Conservation (phyloP, 2,113 vertebrate species). For the Platichthys stellatus region DNA sequence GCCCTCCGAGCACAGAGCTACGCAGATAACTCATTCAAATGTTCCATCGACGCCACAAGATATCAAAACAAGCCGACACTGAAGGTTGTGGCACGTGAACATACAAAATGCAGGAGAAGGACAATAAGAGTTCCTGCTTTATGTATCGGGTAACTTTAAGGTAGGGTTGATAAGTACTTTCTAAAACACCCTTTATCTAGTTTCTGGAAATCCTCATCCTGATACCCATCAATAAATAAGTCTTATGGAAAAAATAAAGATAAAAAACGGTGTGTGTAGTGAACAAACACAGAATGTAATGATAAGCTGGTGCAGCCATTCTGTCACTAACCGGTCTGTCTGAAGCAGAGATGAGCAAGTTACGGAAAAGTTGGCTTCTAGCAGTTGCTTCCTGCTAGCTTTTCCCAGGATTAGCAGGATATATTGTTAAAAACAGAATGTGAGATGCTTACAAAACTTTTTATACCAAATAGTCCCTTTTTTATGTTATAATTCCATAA, state of each 20-base stretch:
- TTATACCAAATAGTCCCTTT: not conserved
- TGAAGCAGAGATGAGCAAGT: not conserved
- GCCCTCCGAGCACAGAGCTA: conserved; percentile 50
- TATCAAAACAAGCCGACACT: not conserved
- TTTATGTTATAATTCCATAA: conserved; percentile 11
- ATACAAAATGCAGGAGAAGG: not conserved
- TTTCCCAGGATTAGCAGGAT: not conserved
- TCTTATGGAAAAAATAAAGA: not conserved
- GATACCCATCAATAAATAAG: too few species aligned
- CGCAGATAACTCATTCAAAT: conserved; percentile 48
- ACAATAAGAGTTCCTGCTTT: not conserved
- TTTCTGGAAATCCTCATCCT: too few species aligned
- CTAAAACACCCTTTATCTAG: too few species aligned
- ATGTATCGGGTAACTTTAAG: not conserved
- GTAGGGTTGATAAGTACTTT: not conserved
- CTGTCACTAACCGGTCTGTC: not conserved
- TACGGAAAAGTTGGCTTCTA: not conserved
- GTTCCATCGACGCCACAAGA: conserved; percentile 1
- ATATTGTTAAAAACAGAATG: too few species aligned
- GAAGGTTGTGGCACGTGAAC: not conserved
- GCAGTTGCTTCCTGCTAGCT: not conserved
- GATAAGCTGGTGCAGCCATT: not conserved
- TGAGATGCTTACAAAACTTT: too few species aligned
- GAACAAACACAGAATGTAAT: too few species aligned
- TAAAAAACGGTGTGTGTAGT: too few species aligned